These are phyloP conservation scores for Dolichomitus sp. DNA, from an alignment of 2,888 invertebrate genomes.

Conservation along the genomic window DNA sequence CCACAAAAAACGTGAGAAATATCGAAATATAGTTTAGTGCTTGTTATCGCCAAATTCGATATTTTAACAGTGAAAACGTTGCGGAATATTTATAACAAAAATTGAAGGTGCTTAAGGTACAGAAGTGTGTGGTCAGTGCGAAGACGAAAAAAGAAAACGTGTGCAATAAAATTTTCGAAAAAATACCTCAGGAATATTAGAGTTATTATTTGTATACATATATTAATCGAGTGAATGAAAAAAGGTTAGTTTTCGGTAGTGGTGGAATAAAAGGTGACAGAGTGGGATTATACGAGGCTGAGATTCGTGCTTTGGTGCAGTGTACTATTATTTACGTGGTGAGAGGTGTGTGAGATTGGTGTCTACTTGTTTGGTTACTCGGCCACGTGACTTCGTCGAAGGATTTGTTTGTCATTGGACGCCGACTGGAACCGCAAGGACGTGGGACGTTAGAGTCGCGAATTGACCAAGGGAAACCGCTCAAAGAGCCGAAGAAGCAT, in stretches of 20 bases:
- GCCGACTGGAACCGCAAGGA: background rate
- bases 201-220: constrained; percentile 12
- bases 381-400: background rate
- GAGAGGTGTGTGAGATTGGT: background rate
- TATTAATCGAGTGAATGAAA: constrained; percentile 21
- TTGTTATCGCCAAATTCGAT: constrained; percentile 13
- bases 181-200: constrained; percentile 51
- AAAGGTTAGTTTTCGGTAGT: constrained; percentile 12
- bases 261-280: constrained; percentile 37
- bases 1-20: background rate
- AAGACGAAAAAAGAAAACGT: constrained; percentile 25
- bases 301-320: constrained; percentile 35
- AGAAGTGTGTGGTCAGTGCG: constrained; percentile 36
- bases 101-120: constrained; percentile 48
- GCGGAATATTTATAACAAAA: constrained; percentile 8
- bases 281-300: constrained; percentile 6
- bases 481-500: background rate
- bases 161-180: constrained; percentile 54
- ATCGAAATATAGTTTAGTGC: background rate
- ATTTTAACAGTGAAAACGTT: constrained; percentile 8
- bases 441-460: background rate
- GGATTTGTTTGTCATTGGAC: background rate
- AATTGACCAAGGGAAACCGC: background rate
- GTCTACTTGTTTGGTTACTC: background rate
- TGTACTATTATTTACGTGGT: constrained; percentile 6